These are phyloP conservation scores for Pandemis heparana DNA, from an alignment of 2,888 invertebrate genomes.

Conservation along the genomic window DNA sequence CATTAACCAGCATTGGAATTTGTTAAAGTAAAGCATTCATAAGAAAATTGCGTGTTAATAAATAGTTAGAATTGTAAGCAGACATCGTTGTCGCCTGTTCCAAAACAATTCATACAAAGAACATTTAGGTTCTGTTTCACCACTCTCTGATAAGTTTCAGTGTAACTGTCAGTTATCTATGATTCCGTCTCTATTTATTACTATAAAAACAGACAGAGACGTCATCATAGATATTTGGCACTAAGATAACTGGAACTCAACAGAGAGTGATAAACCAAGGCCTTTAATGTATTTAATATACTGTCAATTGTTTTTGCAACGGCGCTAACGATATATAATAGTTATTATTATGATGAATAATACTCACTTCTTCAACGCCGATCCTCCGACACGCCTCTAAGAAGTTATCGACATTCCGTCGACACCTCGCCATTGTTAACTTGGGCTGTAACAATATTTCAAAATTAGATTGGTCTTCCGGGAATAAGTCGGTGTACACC, in stretches of 20 bases:
- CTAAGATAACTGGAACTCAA: no score
- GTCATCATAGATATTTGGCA: no score
- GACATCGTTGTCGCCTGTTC: not conserved
- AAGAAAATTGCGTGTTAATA: not conserved
- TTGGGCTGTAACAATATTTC: slow-evolving; percentile 90
- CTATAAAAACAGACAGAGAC: no score
- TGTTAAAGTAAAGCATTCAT: not conserved
- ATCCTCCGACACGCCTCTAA: slow-evolving; percentile 97
- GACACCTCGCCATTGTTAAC: slow-evolving; percentile 96
- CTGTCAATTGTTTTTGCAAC: no score
- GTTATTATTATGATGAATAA: not conserved
- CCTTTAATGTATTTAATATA: no score
- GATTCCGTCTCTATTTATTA: no score
- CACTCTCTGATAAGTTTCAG: no score
- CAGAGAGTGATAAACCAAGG: no score
- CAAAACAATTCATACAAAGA: not conserved
- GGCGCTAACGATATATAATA: no score
- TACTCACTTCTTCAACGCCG: slow-evolving; percentile 96
- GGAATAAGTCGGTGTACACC: no score
- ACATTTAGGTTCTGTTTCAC: no score
- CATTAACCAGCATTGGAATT: not conserved
- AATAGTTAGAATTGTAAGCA: not conserved
- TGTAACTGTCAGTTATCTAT: no score
- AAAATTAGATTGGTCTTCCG: not conserved
- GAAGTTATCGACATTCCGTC: slow-evolving; percentile 98